These are phyloP conservation scores for Coryphaenoides rupestris DNA, from an alignment of 2,113 vertebrate species.

Conservation along the genomic window DNA sequence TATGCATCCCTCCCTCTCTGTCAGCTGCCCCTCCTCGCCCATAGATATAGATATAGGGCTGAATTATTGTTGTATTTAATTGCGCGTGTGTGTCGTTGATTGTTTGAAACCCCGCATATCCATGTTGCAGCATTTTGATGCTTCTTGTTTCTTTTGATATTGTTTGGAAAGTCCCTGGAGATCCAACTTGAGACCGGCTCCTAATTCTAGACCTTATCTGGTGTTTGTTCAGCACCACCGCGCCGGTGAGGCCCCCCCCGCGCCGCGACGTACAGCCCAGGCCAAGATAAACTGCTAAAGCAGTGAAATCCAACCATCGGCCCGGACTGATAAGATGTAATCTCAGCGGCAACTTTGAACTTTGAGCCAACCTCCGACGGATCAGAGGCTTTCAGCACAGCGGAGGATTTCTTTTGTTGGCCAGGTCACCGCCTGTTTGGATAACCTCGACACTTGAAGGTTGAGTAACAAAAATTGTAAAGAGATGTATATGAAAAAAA, in stretches of 20 bases:
- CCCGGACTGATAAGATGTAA: slow-evolving; percentile 55
- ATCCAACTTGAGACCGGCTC: slow-evolving; percentile 16
- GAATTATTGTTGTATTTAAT: slow-evolving; percentile 11
- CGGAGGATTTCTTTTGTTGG: background rate
- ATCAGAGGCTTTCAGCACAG: slow-evolving; percentile 48
- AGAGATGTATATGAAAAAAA: too few species aligned
- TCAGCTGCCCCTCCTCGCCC: slow-evolving; percentile 10
- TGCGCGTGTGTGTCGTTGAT: too few species aligned
- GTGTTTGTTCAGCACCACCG: slow-evolving; percentile 43
- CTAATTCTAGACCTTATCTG: slow-evolving; percentile 18
- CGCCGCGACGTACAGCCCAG: slow-evolving; percentile 57
- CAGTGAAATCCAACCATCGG: slow-evolving; percentile 54
- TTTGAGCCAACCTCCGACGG: slow-evolving; percentile 32
- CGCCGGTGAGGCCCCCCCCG: slow-evolving; percentile 10
- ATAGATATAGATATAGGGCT: slow-evolving; percentile 29
- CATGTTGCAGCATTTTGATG: background rate
- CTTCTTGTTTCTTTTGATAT: slow-evolving; percentile 3
- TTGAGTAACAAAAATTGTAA: too few species aligned
- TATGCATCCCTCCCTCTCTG: slow-evolving; percentile 14
- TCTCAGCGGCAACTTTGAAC: slow-evolving; percentile 46
- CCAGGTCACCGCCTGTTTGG: slow-evolving; percentile 1
- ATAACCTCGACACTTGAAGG: background rate
- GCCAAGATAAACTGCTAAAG: slow-evolving; percentile 51
- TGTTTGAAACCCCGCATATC: background rate
- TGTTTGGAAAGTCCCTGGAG: background rate